Evolutionary conservation across 1,140 invertebrate species (phyloP).

Genomic region (Brachionus angularis): DNA sequence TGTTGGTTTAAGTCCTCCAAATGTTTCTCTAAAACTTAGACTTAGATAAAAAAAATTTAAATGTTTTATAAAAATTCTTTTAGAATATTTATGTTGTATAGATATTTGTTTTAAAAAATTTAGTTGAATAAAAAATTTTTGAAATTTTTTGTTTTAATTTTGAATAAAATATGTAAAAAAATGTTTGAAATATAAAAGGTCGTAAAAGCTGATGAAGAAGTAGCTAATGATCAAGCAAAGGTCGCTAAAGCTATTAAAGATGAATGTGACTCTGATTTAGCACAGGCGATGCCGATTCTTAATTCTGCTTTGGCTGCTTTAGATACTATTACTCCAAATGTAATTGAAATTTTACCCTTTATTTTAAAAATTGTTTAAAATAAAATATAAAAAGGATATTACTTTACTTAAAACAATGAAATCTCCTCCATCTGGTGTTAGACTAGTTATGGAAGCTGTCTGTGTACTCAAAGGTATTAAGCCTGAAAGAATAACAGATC

Average conservation of each 20-base stretch:
- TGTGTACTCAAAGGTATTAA: conserved; percentile 58
- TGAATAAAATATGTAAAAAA: neutral
- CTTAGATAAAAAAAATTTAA: conserved; percentile 19
- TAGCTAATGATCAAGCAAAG: conserved; percentile 58
- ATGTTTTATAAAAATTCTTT: neutral
- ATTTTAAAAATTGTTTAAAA: neutral
- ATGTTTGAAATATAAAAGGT: conserved; percentile 47
- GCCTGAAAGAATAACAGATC: conserved; percentile 56
- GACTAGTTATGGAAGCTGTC: conserved; percentile 57
- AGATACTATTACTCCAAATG: conserved; percentile 56
- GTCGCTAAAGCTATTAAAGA: conserved; percentile 57
- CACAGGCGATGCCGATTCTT: conserved; percentile 56
- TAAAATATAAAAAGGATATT: conserved; percentile 50
- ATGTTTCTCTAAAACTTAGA: conserved; percentile 16
- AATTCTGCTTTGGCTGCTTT: conserved; percentile 57
- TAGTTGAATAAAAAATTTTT: neutral
- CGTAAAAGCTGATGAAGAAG: conserved; percentile 58
- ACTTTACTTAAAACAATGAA: conserved; percentile 58
- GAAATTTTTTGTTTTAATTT: neutral
- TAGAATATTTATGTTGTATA: neutral
- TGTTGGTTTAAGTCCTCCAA: conserved; percentile 16
- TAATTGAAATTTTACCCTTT: conserved; percentile 18
- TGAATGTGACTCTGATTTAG: conserved; percentile 58
- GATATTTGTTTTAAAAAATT: neutral
- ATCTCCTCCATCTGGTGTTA: conserved; percentile 53